Evolutionary conservation across 2,113 vertebrate species (phyloP).

Genomic region (Pteronura brasiliensis): DNA sequence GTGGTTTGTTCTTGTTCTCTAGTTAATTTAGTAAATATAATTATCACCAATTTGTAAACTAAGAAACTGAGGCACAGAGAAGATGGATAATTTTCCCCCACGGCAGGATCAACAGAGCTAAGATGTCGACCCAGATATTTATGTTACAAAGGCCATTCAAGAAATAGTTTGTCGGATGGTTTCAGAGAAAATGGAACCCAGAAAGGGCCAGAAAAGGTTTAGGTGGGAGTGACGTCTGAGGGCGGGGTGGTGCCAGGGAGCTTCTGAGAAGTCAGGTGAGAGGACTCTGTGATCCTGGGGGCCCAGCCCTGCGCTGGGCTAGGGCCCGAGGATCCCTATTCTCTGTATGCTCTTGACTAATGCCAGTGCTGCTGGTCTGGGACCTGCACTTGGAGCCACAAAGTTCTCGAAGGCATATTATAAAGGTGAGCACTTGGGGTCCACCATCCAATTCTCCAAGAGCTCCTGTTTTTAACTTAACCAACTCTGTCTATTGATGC

Average conservation of each 20-base stretch:
- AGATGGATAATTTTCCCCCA: background rate
- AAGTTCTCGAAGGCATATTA: background rate
- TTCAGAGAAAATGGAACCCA: background rate
- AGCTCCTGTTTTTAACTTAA: constrained; percentile 39
- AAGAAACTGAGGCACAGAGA: background rate
- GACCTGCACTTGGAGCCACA: background rate
- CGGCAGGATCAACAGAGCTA: background rate
- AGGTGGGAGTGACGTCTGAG: background rate
- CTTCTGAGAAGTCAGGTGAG: background rate
- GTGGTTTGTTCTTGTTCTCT: background rate
- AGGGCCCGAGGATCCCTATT: background rate
- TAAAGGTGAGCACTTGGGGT: background rate
- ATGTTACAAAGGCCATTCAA: background rate
- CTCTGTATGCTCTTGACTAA: background rate
- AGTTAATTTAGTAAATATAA: background rate
- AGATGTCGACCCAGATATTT: background rate
- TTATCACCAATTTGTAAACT: background rate
- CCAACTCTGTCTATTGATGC: background rate
- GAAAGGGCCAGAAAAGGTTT: background rate
- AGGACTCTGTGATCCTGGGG: background rate
- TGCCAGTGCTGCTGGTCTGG: background rate
- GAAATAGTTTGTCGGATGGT: background rate
- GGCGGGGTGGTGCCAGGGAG: background rate
- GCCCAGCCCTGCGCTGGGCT: background rate
- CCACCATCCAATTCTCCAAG: background rate